A percentile compares a stretch with the other conserved stretches of the same genome.
These are phyloP conservation scores for Neomonachus schauinslandi DNA, from an alignment of 2,113 vertebrate genomes.

Conservation along the genomic window DNA sequence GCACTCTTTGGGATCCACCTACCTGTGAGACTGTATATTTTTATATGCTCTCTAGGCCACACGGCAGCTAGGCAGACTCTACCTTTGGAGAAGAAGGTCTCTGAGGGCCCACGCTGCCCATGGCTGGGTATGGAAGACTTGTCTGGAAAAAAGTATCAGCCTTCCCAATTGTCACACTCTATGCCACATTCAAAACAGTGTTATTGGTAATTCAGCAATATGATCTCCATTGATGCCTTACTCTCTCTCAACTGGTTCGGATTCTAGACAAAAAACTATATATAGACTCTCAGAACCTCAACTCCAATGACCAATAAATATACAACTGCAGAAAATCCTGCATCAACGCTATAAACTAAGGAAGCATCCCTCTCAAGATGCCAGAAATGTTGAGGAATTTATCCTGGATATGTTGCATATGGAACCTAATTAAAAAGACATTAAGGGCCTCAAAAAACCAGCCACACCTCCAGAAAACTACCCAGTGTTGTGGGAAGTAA, in stretches of 20 bases:
- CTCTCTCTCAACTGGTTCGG: background rate
- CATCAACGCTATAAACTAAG: background rate
- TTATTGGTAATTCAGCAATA: background rate
- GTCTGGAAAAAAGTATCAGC: background rate
- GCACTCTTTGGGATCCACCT: background rate
- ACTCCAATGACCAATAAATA: background rate
- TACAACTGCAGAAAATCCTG: background rate
- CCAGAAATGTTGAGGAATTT: constrained; percentile 37
- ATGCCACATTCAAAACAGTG: background rate
- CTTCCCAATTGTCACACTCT: background rate
- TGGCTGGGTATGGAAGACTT: background rate
- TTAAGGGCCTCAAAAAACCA: background rate
- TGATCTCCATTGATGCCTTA: background rate
- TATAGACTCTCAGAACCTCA: background rate
- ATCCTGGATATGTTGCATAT: background rate
- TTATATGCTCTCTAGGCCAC: background rate
- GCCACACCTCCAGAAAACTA: constrained; percentile 50
- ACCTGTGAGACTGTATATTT: background rate
- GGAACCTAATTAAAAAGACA: constrained; percentile 59
- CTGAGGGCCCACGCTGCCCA: background rate
- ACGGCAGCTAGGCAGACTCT: background rate
- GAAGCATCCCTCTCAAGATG: background rate
- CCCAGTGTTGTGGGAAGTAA: constrained; percentile 47
- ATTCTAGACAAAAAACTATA: background rate
- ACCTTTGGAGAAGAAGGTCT: background rate